phyloP scores from a whole-genome alignment of 2,797 vertebrate genomes.

The Cetoscarus ocellatus region DNA sequence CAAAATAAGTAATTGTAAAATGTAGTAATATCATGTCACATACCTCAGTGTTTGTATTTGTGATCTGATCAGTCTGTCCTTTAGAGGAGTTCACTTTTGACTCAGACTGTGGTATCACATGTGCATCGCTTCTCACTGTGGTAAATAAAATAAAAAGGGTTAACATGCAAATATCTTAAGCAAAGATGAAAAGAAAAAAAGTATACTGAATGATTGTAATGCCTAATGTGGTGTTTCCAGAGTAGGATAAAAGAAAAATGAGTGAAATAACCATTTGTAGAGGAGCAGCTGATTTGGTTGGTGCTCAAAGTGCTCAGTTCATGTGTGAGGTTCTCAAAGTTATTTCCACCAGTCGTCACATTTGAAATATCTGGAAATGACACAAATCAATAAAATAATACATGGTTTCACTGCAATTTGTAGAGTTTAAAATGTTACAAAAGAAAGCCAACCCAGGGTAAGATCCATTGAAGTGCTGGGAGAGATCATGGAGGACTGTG shows the following conservation, averaged over 20 bases:
- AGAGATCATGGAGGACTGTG: constrained; percentile 11
- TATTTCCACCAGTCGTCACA: background rate
- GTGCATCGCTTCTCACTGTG: background rate
- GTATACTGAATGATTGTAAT: background rate
- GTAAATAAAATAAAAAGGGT: background rate
- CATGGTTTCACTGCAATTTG: no score
- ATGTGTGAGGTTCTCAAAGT: rapidly evolving
- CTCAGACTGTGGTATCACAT: background rate
- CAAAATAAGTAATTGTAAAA: no score
- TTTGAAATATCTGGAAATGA: constrained; percentile 3
- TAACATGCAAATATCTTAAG: background rate
- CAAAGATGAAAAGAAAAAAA: background rate
- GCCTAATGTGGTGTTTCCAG: background rate
- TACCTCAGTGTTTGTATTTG: constrained; percentile 34
- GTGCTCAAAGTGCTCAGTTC: background rate
- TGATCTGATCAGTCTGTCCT: background rate
- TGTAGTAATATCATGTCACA: background rate
- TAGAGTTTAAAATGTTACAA: background rate
- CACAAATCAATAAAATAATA: background rate
- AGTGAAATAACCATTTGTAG: background rate
- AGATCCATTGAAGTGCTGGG: constrained; percentile 36
- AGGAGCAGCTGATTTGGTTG: background rate
- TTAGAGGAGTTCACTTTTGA: background rate
- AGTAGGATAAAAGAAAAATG: background rate
- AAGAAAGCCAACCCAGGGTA: background rate